Conservation (phyloP, 2,888 invertebrate species). For the Caenorhabditis becei region DNA sequence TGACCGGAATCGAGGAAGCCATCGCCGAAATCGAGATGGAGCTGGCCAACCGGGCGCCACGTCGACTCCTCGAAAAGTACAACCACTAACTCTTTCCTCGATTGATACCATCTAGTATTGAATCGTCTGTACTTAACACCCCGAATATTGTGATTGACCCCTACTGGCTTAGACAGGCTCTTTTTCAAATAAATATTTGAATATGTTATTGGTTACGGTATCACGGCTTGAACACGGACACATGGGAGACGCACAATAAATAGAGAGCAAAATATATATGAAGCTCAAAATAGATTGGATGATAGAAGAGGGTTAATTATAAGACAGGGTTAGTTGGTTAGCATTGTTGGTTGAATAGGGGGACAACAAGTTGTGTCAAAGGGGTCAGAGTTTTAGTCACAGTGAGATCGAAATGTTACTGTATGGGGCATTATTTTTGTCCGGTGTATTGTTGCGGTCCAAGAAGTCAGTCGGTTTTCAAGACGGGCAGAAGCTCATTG, state of each 20-base stretch:
- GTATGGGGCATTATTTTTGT: no score
- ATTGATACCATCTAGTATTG: slow-evolving; percentile 20
- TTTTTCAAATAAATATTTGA: slow-evolving; percentile 44
- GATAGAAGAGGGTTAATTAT: no score
- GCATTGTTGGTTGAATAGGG: no score
- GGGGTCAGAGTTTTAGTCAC: no score
- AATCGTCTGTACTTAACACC: neutral
- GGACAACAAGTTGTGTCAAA: no score
- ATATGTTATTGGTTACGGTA: slow-evolving; percentile 24
- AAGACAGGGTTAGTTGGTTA: no score
- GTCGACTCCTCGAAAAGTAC: slow-evolving; percentile 20
- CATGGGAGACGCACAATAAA: no score
- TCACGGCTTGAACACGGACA: no score
- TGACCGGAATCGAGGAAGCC: slow-evolving; percentile 35
- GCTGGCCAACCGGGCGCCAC: slow-evolving; percentile 15
- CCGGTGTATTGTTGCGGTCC: no score
- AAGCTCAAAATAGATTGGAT: no score
- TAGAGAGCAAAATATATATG: no score
- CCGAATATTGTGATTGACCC: slow-evolving; percentile 41
- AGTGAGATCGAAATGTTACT: no score
- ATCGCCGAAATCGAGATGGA: slow-evolving; percentile 40
- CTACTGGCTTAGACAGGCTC: slow-evolving; percentile 42
- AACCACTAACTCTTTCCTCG: slow-evolving; percentile 19
- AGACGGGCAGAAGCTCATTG: neutral
- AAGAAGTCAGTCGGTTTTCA: neutral